Base-by-base conservation (phyloP, 2,797 vertebrate species). In the Cephalopachus bancanus region DNA sequence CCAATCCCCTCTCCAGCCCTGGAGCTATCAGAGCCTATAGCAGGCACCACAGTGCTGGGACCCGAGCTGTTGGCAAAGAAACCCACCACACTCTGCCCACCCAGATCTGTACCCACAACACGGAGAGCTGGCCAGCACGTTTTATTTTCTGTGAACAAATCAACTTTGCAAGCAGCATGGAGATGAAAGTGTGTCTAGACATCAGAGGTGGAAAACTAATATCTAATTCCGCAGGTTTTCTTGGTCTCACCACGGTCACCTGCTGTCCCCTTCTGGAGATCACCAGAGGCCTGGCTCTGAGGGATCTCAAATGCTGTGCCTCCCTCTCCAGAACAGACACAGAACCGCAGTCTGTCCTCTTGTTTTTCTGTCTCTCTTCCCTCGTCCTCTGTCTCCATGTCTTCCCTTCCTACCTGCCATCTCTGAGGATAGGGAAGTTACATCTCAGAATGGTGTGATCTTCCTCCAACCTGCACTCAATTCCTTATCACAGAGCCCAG, bases 381-480 rank as follows among this genome's bases (percentile, higher is more conserved):
- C 3, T 16, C 60, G 6, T 53, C 57, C 14, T 69, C 60, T 9
- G 53, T 76, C 71, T 65, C 49, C 89, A 72, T 88, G 44, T n/a
- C 81, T 15, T 15, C 86, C 1, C 53, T 30, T 9, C 1, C 26
- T 71, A 64, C 84, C 94, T 93, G 78, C 96, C 97, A 94, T 97
- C 92, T 97, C 97, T 83, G 97, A 96, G 93, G 90, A 93, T 81
- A 69, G 59, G 91, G 92, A 22, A 90, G 64, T 5, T 76, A 2
- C n/a, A 53, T 74, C 96, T 96, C 91, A 57, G 95, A 95, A 96
- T 59, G 69, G 49, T 30, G 75, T 90, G 83, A n/a, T 53, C 74
- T 87, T 67, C 55, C 79, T 28, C 83, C 97, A 94, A 95, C 96
- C 95, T 96, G 90, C 93, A 91, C 97, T 97, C 97, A 94, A 97